Percentiles rank a stretch among this genome's conserved stretches.
phyloP scores from a whole-genome alignment of 2,888 invertebrate species.

The Oscheius myriophilus region DNA sequence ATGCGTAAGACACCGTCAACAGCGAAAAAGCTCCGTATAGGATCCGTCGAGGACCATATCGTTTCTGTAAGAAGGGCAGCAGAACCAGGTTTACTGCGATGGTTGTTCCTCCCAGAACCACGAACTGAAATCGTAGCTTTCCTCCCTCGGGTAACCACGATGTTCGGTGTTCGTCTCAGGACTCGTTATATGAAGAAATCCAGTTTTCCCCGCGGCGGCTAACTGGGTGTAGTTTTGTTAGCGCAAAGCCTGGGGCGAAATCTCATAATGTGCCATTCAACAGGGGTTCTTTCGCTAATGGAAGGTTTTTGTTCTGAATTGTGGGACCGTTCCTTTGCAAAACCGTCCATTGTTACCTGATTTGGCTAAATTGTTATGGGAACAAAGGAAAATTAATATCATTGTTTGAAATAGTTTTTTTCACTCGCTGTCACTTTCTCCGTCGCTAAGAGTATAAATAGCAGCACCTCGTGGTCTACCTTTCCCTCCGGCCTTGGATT shows the following conservation, averaged over 20 bases:
- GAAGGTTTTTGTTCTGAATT: too few relatives aligned
- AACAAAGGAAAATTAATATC: too few relatives aligned
- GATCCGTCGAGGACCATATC: slow-evolving; percentile 49
- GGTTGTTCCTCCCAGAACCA: slow-evolving; percentile 57
- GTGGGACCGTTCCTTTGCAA: too few relatives aligned
- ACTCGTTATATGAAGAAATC: slow-evolving; percentile 21
- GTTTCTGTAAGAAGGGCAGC: slow-evolving; percentile 54
- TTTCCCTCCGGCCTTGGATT: too few relatives aligned
- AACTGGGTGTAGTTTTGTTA: slow-evolving; percentile 19
- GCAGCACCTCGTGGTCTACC: too few relatives aligned
- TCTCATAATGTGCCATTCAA: too few relatives aligned
- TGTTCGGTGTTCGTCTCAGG: neutral
- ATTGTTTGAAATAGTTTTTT: too few relatives aligned
- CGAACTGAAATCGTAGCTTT: slow-evolving; percentile 36
- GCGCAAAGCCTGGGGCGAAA: neutral
- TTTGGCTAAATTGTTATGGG: too few relatives aligned
- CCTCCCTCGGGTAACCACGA: neutral
- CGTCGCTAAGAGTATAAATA: too few relatives aligned
- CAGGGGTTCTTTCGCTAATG: too few relatives aligned
- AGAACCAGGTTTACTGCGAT: slow-evolving; percentile 56
- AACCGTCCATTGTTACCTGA: too few relatives aligned
- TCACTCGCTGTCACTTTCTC: too few relatives aligned
- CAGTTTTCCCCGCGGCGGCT: slow-evolving; percentile 13
- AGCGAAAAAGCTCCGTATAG: slow-evolving; percentile 48
- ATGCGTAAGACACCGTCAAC: slow-evolving; percentile 48